Conservation (phyloP, 2,113 vertebrate species). For the Trachemys scripta region DNA sequence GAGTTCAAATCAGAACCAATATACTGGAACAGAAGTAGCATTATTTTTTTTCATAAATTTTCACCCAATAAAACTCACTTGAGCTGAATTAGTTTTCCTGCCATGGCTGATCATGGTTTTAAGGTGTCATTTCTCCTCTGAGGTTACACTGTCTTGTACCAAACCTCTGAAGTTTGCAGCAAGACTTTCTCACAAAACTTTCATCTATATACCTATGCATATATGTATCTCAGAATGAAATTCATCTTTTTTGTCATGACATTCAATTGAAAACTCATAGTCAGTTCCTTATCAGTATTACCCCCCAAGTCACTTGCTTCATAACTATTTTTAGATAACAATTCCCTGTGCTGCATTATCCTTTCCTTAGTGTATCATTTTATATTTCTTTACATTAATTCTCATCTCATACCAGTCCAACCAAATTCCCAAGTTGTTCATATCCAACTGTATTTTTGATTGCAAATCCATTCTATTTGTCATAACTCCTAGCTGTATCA, state of each 20-base stretch:
- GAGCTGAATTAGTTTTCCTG: neutral
- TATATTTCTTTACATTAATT: constrained; percentile 46
- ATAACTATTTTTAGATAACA: neutral
- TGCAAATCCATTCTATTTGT: neutral
- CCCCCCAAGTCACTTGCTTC: neutral
- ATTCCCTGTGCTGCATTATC: neutral
- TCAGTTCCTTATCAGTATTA: constrained; percentile 21
- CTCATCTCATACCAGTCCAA: constrained; percentile 15
- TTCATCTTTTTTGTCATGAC: neutral
- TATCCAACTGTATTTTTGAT: neutral
- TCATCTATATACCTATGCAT: neutral
- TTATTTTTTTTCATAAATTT: neutral
- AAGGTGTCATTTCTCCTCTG: neutral
- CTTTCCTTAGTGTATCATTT: constrained; percentile 13
- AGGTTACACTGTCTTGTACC: neutral
- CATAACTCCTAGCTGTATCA: constrained; percentile 4
- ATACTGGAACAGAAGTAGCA: neutral
- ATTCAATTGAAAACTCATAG: constrained; percentile 10
- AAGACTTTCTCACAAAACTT: neutral
- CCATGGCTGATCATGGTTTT: neutral
- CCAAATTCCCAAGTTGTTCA: constrained; percentile 29
- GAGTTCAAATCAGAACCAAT: neutral
- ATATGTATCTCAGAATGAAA: neutral
- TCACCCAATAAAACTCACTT: neutral
- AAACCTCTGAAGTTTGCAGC: neutral